Conservation (phyloP, 2,113 vertebrate species). For the Ranitomeya imitator region DNA sequence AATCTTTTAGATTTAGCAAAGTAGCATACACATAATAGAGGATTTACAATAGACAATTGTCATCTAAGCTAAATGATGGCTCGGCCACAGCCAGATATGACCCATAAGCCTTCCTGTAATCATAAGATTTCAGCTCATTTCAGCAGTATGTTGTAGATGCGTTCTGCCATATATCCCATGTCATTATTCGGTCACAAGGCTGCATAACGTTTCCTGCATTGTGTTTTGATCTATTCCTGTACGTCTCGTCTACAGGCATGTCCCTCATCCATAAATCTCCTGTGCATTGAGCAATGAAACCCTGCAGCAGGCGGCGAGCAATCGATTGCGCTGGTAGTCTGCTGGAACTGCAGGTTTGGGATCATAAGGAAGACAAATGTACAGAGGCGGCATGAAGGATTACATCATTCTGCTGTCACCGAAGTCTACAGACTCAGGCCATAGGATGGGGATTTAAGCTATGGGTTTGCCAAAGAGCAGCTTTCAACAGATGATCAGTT, state of each 20-base stretch:
- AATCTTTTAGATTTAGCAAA: too few species aligned
- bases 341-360: slow-evolving; percentile 55
- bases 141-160: not conserved
- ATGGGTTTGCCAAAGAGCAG: slow-evolving; percentile 21
- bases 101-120: not conserved
- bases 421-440: slow-evolving; percentile 40
- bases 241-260: not conserved
- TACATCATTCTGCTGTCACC: slow-evolving; percentile 54
- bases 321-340: slow-evolving; percentile 45
- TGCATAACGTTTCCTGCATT: not conserved
- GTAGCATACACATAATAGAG: too few species aligned
- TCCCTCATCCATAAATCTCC: slow-evolving; percentile 36
- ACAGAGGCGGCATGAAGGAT: slow-evolving; percentile 49
- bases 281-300: slow-evolving; percentile 21
- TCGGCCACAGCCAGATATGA: not conserved
- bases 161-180: not conserved
- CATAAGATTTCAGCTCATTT: not conserved
- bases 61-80: not conserved
- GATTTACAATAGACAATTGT: not conserved
- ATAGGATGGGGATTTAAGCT: slow-evolving; percentile 31
- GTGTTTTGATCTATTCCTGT: slow-evolving; percentile 8
- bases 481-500: slow-evolving; percentile 10
- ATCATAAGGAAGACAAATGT: slow-evolving; percentile 54
- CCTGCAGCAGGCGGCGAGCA: slow-evolving; percentile 19
- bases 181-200: not conserved